phyloP scores from a whole-genome alignment of 2,888 invertebrate genomes.

The Synergus umbraculus region DNA sequence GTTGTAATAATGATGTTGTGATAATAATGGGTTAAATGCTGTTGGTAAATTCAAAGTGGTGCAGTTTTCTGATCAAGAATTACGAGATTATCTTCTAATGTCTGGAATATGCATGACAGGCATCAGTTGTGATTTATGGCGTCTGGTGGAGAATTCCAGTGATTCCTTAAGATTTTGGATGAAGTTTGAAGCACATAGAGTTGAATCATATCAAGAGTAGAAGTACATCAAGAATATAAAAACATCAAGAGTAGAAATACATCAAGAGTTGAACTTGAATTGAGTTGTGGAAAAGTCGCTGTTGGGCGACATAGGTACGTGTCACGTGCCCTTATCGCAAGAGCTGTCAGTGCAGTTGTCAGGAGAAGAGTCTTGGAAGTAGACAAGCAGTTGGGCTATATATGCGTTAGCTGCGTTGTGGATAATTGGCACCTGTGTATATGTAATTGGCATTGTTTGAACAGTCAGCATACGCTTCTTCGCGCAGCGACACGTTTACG shows the following conservation, averaged over 20 bases:
- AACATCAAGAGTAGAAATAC: no score
- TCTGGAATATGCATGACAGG: no score
- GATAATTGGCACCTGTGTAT: constrained; percentile 71
- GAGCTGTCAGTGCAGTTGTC: constrained; percentile 32
- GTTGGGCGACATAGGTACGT: constrained; percentile 5
- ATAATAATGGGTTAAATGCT: neutral
- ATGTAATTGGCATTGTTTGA: constrained; percentile 74
- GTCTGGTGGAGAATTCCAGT: no score
- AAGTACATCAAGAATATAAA: no score
- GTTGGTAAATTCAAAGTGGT: neutral
- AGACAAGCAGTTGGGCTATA: constrained; percentile 2
- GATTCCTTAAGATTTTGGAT: no score
- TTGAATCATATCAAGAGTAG: no score
- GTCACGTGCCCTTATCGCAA: constrained; percentile 40
- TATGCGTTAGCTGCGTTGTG: constrained; percentile 10
- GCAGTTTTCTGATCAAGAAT: no score
- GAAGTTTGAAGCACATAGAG: no score
- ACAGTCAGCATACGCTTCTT: constrained; percentile 64
- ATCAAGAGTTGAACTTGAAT: neutral
- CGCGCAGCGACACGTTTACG: constrained; percentile 42
- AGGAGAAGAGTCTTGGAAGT: constrained; percentile 21
- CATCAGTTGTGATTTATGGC: no score
- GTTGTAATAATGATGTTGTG: neutral
- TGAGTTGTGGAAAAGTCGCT: neutral
- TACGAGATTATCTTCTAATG: no score